Percentiles rank a stretch among this genome's conserved stretches.
phyloP scores from a whole-genome alignment of 1,140 invertebrate genomes.

The Metaphire vulgaris region DNA sequence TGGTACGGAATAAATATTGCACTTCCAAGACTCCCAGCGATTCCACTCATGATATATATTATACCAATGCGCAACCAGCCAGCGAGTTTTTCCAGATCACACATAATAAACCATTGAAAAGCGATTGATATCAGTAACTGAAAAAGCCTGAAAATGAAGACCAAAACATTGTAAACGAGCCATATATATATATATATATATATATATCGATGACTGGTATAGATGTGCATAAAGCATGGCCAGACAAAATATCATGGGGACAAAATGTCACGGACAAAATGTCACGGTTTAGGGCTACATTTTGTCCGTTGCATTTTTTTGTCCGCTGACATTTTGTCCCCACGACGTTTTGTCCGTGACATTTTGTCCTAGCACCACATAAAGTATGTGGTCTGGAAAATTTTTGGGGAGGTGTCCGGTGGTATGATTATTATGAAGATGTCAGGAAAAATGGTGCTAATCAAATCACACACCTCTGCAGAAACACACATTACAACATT shows the following conservation, averaged over 20 bases:
- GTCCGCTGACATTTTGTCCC: no score
- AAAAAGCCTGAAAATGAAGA: conserved; percentile 63
- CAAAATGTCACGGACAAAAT: neutral
- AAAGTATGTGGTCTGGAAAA: no score
- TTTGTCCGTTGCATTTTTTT: no score
- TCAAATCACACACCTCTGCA: neutral
- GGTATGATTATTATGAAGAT: no score
- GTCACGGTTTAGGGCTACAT: no score
- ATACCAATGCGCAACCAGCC: conserved; percentile 84
- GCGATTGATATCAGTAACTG: conserved; percentile 81
- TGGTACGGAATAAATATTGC: conserved; percentile 96
- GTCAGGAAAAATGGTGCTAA: neutral
- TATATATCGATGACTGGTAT: neutral
- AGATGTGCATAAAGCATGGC: neutral
- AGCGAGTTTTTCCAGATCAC: conserved; percentile 87
- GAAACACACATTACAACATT: no score
- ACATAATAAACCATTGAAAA: conserved; percentile 87
- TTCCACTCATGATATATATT: conserved; percentile 88
- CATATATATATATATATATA: neutral
- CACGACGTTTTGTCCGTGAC: no score
- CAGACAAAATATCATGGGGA: neutral
- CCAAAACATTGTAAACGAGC: neutral
- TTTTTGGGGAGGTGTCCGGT: no score
- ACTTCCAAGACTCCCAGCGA: conserved; percentile 91
- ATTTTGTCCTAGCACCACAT: no score